These are phyloP conservation scores for Paradoxurus hermaphroditus DNA, from an alignment of 2,113 vertebrate genomes.

Conservation along the genomic window DNA sequence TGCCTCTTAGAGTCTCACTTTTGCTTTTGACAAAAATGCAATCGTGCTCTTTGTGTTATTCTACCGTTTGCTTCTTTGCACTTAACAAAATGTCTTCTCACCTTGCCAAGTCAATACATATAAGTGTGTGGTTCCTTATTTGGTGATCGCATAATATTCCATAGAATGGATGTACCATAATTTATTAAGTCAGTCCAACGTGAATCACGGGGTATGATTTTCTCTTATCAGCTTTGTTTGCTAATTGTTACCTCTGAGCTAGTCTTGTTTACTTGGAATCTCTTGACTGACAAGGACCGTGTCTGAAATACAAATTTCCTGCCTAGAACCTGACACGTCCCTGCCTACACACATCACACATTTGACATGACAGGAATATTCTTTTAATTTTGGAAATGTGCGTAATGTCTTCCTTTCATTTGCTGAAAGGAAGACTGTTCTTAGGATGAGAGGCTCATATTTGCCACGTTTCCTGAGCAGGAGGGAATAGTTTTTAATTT, in stretches of 20 bases:
- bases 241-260: not conserved
- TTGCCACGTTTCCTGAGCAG: not conserved
- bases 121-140: not conserved
- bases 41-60: not conserved
- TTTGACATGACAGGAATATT: slow-evolving; percentile 16
- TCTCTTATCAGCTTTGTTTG: not conserved
- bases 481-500: slow-evolving; percentile 20
- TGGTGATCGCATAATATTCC: not conserved
- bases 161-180: not conserved
- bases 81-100: not conserved
- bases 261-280: not conserved
- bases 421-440: slow-evolving; percentile 14
- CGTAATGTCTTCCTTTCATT: not conserved
- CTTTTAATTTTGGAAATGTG: slow-evolving; percentile 49
- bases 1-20: not conserved
- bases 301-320: not conserved
- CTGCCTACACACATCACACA: not conserved
- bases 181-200: not conserved
- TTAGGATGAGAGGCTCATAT: not conserved
- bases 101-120: not conserved
- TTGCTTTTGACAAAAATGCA: not conserved
- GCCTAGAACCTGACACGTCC: not conserved
- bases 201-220: not conserved
- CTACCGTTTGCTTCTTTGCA: slow-evolving; percentile 7
- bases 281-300: not conserved